Base-by-base conservation (phyloP, 2,797 vertebrate species). In the Spheniscus humboldti region DNA sequence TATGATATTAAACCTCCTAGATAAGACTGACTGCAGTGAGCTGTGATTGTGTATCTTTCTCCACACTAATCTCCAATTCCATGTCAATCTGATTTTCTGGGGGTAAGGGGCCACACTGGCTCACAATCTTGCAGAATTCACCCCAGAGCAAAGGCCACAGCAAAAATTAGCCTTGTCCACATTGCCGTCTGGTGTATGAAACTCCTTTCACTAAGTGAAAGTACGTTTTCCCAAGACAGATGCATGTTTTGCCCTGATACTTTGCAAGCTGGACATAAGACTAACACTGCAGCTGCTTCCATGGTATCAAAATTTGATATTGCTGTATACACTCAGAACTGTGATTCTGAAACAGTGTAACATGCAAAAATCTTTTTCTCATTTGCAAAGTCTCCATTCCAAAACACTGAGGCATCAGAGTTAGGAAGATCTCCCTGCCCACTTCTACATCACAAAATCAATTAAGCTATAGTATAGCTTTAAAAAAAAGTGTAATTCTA, bases 351-450 rank as follows among this genome's bases (percentile, higher is more conserved):
- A 77, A 55, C 25, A 62, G 45, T 13, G 0, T 8, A 43, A 50
- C 4, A 39, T 0, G 11, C 19, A 27, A 57, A 87, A 55, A 22
- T 7, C 11, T 37, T 22, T 20, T 33, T 41, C 20, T 14, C 43
- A 24, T 45, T 71, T 50, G 28, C 11, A 19, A 71, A 64, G 25
- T 52, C 50, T 39, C 23, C 28, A 30, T 22, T 45, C n/a, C n/a
- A 73, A 88, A 79, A 80, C 30, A 73, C 6, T 20, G 13, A 86
- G 6, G 25, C 23, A 80, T 24, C 7, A 31, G 17, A 79, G 41
- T 76, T 66, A 57, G 0, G 0, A 86, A 39, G 7, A 41, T 27
- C 20, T 55, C 22, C 27, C 33, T 81, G 28, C 10, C 24, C 14
- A 79, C 35, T 31, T 76, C 45, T 13, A 84, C 9, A 57, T 5